Evolutionary conservation across 2,797 vertebrate species (phyloP), one percentile per base, ranked within the genome.

Genomic region (Odontamblyopus lacepedii): DNA sequence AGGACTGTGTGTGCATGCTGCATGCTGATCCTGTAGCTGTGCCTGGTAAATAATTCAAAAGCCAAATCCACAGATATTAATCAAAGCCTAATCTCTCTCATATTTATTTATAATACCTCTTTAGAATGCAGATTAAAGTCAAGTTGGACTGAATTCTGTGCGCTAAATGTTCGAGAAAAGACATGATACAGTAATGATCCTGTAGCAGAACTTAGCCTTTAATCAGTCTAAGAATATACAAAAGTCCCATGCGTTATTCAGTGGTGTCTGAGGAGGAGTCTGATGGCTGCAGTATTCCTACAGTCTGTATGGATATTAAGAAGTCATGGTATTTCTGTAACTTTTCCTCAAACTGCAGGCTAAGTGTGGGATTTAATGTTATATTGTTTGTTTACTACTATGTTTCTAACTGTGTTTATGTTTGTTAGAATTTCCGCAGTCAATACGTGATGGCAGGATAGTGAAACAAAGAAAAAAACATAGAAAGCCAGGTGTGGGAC

Each of bases 221-320:
- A 83, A 87, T 86, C 79, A 38, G 1, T 85, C 75, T 76, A 67
- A 1, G 73, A 72, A 50, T 70, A 73, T 72, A 81, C 75, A 81
- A 73, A 80, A 76, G 66, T 66, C 53, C 23, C 41, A 83, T 84
- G 53, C 32, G 82, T 85, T 81, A 86, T 87, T 88, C 79, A 88
- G 82, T 51, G 55, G 16, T 13, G 72, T 69, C 65, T 76, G 70
- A 41, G 69, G 69, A 67, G 50, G 63, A 73, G 30, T 57, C 23
- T 30, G 61, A 19, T 29, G 60, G 63, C 50, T 56, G 35, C 48
- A 15, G 27, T 55, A 44, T 44, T 30, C 13, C 50, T 35, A 30
- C 5, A 8, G 27, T 32, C 27, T 62, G 56, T 7, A 41, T 12
- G 19, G 16, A 18, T n/a, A 4, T 41, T 27, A 27, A 65, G 13